Base-by-base conservation (phyloP, 2,797 vertebrate genomes). In the Siniperca undulata region DNA sequence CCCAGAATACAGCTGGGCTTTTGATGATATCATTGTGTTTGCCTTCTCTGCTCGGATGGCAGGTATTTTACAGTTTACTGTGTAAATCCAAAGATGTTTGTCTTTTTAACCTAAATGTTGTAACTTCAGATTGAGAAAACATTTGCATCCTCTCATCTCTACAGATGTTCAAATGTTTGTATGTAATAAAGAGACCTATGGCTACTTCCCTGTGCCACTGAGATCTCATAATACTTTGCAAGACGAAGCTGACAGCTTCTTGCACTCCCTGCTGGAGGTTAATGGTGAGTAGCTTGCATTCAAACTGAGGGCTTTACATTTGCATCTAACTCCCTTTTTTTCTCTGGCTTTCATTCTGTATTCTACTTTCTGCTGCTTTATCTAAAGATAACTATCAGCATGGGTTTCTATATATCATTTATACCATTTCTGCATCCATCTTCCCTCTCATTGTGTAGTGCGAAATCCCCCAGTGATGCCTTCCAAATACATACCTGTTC, bases 11-110 rank as follows among this genome's bases (percentile, higher is more conserved):
- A 97, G 91, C 76, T 97, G 98, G 96, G 91, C 97, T 38, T 98
- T 98, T 12, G 98, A 99, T 7, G 98, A 99, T 92, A 98, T 99
- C 91, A 99, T 99, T 17, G 97, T 99, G 71, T 99, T 99, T n/a
- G 97, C 98, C 0, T 98, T 93, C 86, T 97, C 98, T 53, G 97
- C 97, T 84, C 96, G 95, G 42, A 97, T 97, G 94, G 97, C 97
- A 85, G 97, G 98, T 97, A 89, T 80, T 46, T 27, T 38, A 66
- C 16, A 24, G 24, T 12, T 20, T 5, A 52, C 0, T 13, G 14
- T 19, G 10, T 64, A 17, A 14, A 68, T 70, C 13, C 61, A 7
- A 34, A 55, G 13, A 22, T 20, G 4, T 16, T 74, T 69, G 10
- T 12, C 2, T 1, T 58, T 60, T 75, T 8, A 24, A 50, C 12